A percentile compares a stretch with the other conserved stretches of the same genome.
Evolutionary conservation across 2,888 invertebrate genomes (phyloP).

Genomic region (Erannis defoliaria): DNA sequence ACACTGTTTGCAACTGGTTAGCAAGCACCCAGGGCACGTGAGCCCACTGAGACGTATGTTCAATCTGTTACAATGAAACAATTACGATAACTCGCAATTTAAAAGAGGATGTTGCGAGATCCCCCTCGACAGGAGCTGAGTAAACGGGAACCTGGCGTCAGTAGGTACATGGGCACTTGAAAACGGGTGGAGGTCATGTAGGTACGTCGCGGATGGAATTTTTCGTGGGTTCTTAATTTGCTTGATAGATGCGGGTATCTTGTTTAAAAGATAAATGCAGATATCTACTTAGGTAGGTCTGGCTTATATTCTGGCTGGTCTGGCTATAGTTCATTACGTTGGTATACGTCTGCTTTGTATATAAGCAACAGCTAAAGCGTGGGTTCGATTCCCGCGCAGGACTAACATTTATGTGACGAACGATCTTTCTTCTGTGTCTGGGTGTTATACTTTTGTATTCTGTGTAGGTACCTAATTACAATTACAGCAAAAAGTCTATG

Average conservation of each 20-base stretch:
- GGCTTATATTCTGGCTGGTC: no score
- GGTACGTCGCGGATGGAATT: conserved; percentile 40
- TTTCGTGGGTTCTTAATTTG: conserved; percentile 44
- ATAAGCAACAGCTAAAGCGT: no score
- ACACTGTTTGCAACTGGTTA: conserved; percentile 26
- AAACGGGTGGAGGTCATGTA: conserved; percentile 46
- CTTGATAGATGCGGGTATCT: conserved; percentile 10
- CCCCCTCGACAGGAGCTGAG: conserved; percentile 54
- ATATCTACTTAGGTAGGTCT: no score
- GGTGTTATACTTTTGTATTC: no score
- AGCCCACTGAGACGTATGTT: conserved; percentile 62
- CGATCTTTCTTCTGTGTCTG: no score
- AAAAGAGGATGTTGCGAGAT: conserved; percentile 83
- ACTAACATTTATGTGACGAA: no score
- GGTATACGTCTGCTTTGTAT: no score
- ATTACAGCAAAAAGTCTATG: no score
- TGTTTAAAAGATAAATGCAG: background rate
- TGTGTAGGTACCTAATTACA: no score
- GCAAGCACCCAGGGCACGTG: conserved; percentile 64
- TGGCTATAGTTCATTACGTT: no score
- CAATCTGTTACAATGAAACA: conserved; percentile 85
- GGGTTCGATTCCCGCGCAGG: no score
- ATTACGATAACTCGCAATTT: conserved; percentile 87
- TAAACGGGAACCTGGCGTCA: conserved; percentile 67
- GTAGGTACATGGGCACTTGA: conserved; percentile 53